Conservation (phyloP, 2,888 invertebrate species). For the Eupsilia transversa region DNA sequence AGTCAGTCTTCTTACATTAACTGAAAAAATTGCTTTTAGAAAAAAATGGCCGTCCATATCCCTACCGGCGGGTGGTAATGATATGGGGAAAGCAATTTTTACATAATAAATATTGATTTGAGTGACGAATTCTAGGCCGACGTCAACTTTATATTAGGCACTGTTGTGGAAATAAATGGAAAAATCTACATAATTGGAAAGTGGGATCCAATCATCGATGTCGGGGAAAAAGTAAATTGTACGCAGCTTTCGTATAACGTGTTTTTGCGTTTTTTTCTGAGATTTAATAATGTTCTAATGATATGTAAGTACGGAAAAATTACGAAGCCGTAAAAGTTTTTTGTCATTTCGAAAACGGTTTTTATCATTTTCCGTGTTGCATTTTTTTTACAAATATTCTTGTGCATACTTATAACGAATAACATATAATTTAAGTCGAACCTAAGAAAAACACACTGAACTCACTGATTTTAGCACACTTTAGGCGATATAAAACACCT, state of each 20-base stretch:
- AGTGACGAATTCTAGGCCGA: slow-evolving; percentile 30
- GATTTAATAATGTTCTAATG: not conserved
- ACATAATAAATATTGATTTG: slow-evolving; percentile 19
- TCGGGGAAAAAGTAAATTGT: slow-evolving; percentile 45
- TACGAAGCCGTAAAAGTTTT: not conserved
- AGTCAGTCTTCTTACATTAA: not conserved
- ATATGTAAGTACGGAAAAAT: not conserved
- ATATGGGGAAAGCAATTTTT: too few relatives aligned
- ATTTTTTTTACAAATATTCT: not conserved
- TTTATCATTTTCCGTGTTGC: not conserved
- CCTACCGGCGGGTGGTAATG: not conserved
- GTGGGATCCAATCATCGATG: slow-evolving; percentile 55
- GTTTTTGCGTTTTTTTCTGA: slow-evolving; percentile 4
- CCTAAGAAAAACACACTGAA: too few relatives aligned
- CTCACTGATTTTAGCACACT: too few relatives aligned
- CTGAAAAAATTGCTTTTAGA: not conserved
- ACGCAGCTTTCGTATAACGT: slow-evolving; percentile 34
- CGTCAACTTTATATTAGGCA: slow-evolving; percentile 33
- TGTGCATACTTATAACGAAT: not conserved
- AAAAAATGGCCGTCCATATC: not conserved
- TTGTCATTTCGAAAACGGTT: not conserved
- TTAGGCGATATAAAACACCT: not conserved
- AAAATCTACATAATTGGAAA: slow-evolving; percentile 63
- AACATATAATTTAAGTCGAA: not conserved
- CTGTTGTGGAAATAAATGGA: slow-evolving; percentile 57